Conservation (phyloP, 1,140 invertebrate genomes). For the Bombus breviceps region DNA sequence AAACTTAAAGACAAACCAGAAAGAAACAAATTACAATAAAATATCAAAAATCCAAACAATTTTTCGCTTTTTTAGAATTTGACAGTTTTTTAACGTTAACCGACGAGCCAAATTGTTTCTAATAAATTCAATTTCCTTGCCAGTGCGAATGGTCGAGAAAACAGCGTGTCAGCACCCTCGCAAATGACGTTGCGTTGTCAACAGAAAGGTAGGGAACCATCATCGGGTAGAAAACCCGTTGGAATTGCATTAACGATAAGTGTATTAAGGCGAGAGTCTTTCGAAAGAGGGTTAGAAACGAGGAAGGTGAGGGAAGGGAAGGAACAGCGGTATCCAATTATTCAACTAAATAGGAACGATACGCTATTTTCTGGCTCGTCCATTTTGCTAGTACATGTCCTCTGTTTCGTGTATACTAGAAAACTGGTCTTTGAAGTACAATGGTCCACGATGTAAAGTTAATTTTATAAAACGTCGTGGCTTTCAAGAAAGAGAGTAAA, state of each 20-base stretch:
- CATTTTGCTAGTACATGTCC: conserved; percentile 21
- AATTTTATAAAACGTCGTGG: too few relatives aligned
- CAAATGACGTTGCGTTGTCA: conserved; percentile 73
- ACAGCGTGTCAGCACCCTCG: conserved; percentile 48
- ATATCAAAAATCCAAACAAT: too few relatives aligned
- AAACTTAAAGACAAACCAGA: too few relatives aligned
- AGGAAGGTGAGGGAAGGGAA: background rate
- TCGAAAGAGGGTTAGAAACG: conserved; percentile 32
- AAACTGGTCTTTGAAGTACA: too few relatives aligned
- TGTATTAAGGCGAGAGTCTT: conserved; percentile 69
- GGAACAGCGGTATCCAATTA: conserved; percentile 71
- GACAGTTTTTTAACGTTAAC: too few relatives aligned
- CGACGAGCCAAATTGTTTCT: background rate
- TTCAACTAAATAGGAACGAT: conserved; percentile 67
- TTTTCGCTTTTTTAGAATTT: too few relatives aligned
- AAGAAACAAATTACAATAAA: too few relatives aligned
- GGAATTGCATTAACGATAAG: conserved; percentile 77
- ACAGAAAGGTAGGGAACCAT: conserved; percentile 56
- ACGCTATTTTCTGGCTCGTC: conserved; percentile 64
- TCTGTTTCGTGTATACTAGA: too few relatives aligned
- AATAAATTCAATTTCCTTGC: conserved; percentile 46
- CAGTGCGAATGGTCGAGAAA: background rate
- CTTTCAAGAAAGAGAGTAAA: too few relatives aligned
- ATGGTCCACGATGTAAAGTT: too few relatives aligned
- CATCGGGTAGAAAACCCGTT: conserved; percentile 70